Base-by-base conservation (phyloP, 2,797 vertebrate genomes). In the Lacerta agilis region DNA sequence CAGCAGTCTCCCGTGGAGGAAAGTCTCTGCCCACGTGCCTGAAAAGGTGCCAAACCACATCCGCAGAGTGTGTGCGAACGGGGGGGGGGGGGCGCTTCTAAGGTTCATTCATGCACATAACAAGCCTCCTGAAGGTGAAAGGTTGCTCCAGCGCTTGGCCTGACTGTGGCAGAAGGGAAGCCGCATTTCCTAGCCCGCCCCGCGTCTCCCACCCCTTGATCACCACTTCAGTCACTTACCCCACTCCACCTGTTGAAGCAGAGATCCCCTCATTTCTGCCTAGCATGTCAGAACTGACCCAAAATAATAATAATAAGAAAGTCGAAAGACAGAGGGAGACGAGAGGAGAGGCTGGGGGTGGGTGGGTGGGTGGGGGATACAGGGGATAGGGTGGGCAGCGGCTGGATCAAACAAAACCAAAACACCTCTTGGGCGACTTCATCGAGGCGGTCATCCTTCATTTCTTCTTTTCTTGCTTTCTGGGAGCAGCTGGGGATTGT, bases 231-330 rank as follows among this genome's bases (percentile, higher is more conserved):
- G 23, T 41, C 94, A 96, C 96, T 96, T 97, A 97, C 96, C 96
- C 95, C 91, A 66, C 92, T 97, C 96, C 97, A 99, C 98, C 97
- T 99, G 98, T 98, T 98, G 98, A 97, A 95, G 94, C 97, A 95
- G 94, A 87, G 95, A 95, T 93, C 87, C 93, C 93, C 97, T 97
- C 96, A 96, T 95, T 95, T 96, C 92, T 94, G 93, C 91, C 83
- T 87, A 91, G 96, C 94, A 94, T 93, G 95, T 94, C 94, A 91
- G 86, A 87, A 89, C 66, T 78, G 88, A 75, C 87, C 85, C 91
- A 93, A 92, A 90, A 61, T n/a, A n/a, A n/a, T n/a, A 23, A 5
- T 41, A 5, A 49, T 4, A 49, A 69, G 20, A 45, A 8, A 20
- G 23, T 4, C 6, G 71, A 67, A 64, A 82, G 25, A 8, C 8